Evolutionary conservation across 2,113 vertebrate species (phyloP).

Genomic region (Acanthisitta chloris): DNA sequence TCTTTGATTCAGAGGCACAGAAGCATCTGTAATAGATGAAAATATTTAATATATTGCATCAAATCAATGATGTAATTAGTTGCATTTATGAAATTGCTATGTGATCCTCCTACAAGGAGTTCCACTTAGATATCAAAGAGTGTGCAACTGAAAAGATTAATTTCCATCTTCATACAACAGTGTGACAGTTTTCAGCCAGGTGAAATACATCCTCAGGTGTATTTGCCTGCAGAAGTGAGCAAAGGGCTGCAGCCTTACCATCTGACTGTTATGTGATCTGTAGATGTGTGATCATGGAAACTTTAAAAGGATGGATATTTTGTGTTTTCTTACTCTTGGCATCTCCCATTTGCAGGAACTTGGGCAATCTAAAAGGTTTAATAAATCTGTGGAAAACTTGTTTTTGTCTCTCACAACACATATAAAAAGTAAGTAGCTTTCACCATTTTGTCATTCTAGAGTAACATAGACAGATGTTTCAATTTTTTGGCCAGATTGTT

Average conservation of each 20-base stretch:
- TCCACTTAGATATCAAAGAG: neutral
- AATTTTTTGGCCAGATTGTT: neutral
- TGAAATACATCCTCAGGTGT: neutral
- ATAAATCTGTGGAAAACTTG: constrained; percentile 88
- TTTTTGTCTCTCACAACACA: constrained; percentile 82
- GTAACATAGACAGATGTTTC: neutral
- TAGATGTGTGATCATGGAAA: neutral
- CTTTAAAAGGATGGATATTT: neutral
- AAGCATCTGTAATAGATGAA: neutral
- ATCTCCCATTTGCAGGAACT: constrained; percentile 72
- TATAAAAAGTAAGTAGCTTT: constrained; percentile 84
- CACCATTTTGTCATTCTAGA: neutral
- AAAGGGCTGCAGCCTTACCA: neutral
- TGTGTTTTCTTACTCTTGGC: neutral
- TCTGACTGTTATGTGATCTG: neutral
- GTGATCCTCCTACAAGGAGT: neutral
- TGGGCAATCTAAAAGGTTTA: constrained; percentile 75
- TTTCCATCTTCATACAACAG: neutral
- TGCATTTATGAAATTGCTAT: neutral
- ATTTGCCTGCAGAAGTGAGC: neutral
- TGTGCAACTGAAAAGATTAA: neutral
- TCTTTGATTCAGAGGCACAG: neutral
- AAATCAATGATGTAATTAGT: neutral
- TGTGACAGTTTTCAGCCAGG: neutral
- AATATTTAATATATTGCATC: neutral